Evolutionary conservation across 2,113 vertebrate genomes (phyloP), one percentile per base, ranked within the genome.

Genomic region (Cromileptes altivelis): DNA sequence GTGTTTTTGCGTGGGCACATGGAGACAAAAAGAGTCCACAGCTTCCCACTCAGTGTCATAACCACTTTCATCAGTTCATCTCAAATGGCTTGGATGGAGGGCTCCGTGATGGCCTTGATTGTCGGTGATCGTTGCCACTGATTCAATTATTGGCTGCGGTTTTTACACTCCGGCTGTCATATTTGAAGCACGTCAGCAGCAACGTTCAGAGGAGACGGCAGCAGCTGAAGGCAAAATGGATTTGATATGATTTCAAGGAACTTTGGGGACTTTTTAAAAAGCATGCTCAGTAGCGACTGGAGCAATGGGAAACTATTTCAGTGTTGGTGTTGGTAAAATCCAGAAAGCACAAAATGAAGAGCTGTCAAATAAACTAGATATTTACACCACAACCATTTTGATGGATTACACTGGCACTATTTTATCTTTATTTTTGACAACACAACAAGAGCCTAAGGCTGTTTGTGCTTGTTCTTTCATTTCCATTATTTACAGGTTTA

Each of bases 71-170:
- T 86, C 82, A 50, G 63, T 70, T 82, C 57, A 42, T 79, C 70
- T 86, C 47, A 70, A 68, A 81, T 73, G 65, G 60, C 15, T 77
- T n/a, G 73, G 78, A 81, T 74, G 58, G 68, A 47, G 53, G 42
- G 80, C 80, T 49, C 58, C 14, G 19, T 64, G 17, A 53, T 53
- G 78, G 73, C 70, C 85, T 47, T 75, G 80, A 78, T 88, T 77
- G 81, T 72, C 49, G 83, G 81, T 75, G 85, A 85, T 90, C 83
- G 69, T 78, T 78, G 72, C 75, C 67, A 76, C 78, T 45, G 68
- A 88, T 91, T 93, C 33, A 81, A 84, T 93, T 89, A 89, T 64
- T 27, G 10, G 67, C 81, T 12, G 60, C n/a, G 3, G 64, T 77
- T 45, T 37, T 74, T 56, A 50, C 65, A 18, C 73, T 49, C 65